Conservation (phyloP, 2,888 invertebrate genomes). For the Drosophila eohydei region DNA sequence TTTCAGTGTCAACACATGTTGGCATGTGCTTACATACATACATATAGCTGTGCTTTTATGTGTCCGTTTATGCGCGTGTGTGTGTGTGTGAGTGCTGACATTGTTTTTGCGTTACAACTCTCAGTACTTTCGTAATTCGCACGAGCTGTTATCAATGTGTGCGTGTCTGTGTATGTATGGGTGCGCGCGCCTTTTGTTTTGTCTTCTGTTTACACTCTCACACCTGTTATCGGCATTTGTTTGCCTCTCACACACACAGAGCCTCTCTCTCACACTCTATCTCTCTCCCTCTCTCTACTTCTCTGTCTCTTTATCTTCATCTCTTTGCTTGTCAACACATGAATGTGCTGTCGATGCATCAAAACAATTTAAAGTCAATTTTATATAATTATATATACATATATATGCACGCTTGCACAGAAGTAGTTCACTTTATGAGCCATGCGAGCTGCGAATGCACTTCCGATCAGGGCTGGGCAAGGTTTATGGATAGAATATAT, state of each 20-base stretch:
- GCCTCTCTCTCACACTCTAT: constrained; percentile 6
- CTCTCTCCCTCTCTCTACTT: constrained; percentile 1
- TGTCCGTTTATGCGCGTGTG: neutral
- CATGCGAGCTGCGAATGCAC: constrained; percentile 17
- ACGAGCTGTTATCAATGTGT: constrained; percentile 34
- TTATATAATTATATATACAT: constrained; percentile 1
- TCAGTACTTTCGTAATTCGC: constrained; percentile 43
- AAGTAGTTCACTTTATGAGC: constrained; percentile 10
- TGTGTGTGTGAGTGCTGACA: constrained; percentile 22
- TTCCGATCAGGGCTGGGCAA: constrained; percentile 7
- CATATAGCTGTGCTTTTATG: neutral
- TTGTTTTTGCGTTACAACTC: constrained; percentile 50
- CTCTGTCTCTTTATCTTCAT: neutral
- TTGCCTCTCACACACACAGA: constrained; percentile 7
- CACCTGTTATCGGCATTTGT: constrained; percentile 42
- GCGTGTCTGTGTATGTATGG: constrained; percentile 3
- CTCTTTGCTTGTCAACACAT: constrained; percentile 14
- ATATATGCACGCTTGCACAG: neutral
- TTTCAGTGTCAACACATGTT: constrained; percentile 41
- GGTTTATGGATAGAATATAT: constrained; percentile 16
- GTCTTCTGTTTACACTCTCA: constrained; percentile 36
- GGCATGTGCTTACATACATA: neutral
- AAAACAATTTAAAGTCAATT: constrained; percentile 23
- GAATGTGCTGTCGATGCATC: constrained; percentile 22
- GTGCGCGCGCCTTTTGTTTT: constrained; percentile 26